Base-by-base conservation (phyloP, 2,113 vertebrate genomes). In the Hippolais icterina region DNA sequence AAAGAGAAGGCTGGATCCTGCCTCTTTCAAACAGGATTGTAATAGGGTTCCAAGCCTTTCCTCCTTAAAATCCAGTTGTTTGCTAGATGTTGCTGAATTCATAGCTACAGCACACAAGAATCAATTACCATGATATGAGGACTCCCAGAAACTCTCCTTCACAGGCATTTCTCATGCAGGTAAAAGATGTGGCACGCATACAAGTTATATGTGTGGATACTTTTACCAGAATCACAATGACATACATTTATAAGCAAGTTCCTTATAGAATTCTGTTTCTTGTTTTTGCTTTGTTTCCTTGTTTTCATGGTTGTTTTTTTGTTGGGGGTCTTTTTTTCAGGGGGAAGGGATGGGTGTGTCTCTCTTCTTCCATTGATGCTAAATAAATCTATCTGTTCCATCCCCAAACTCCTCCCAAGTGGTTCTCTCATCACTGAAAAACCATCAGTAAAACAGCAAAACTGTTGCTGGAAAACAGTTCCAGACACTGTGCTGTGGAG, bases 121-220 rank as follows among this genome's bases (percentile, higher is more conserved):
- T 39, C 12, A 28, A 15, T 2, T 29, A 25, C 13, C 7, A 5
- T 11, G 13, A 4, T 12, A 54, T 3, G 22, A 87, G 52, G 24
- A 33, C 37, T 54, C 5, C 3, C 27, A 86, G 49, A 52, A 50
- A 44, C 24, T 54, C 77, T 74, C 22, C 31, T 12, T 74, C 76
- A 59, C 15, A 35, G 46, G 0, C 74, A 47, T 44, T 71, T 86
- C 33, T 33, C 12, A 35, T 5, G 25, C 59, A 91, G 50, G 15
- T 28, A n/a, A 57, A 83, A 74, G 28, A 46, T 19, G 12, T 2
- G 8, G 7, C 18, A 46, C 4, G 46, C 18, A 28, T 6, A 29
- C 4, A 17, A 68, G 10, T 29, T 49, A 9, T 4, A 8, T 5
- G 7, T 1, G 3, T 0, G 2, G 20, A 46, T 41, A 42, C 29